Evolutionary conservation across 2,888 invertebrate genomes (phyloP), one percentile per base, ranked within the genome.

Genomic region (Endotricha flammealis): DNA sequence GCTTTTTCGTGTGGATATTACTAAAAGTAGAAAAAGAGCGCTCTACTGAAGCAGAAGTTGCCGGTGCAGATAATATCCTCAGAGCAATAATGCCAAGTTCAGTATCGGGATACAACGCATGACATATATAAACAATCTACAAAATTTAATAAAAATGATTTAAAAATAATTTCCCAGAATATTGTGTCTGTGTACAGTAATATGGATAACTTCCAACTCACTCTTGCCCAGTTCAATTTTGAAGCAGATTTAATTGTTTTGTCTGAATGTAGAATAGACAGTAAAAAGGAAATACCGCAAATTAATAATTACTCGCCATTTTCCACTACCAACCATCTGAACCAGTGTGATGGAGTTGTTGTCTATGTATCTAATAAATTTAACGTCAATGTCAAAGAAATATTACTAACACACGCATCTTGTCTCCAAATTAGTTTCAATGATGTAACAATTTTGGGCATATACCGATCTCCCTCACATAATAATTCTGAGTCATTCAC

Each of bases 391-490:
- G 20, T 30, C 6, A 31, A 31, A 25, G 36, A 36, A 25, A 8
- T 36, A n/a, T 25, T 13, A 7, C 30, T 40, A 5, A 10, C 7
- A 12, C 12, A 36, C 5, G 31, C 36, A n/a, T n/a, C n/a, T n/a
- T n/a, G n/a, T n/a, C n/a, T n/a, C n/a, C n/a, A n/a, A n/a, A n/a
- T n/a, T n/a, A 28, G 13, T 8, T n/a, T 28, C 8, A 13, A 9
- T 7, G 28, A 12, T 11, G 7, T 28, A 6, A 28, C 4, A 16
- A 30, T 45, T 12, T 14, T 44, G n/a, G 30, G 38, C 11, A 42
- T 44, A 12, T 46, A 42, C 29, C 35, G 43, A 3, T 46, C 48
- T 2, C 45, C 45, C 1, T 44, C 42, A n/a, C 40, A 38, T 32
- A 12, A 10, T 2, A 41, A 42, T 20, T 40, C 44, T 9, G 28